Evolutionary conservation across 2,888 invertebrate genomes (phyloP).

Genomic region (Epirrhoe alternata): DNA sequence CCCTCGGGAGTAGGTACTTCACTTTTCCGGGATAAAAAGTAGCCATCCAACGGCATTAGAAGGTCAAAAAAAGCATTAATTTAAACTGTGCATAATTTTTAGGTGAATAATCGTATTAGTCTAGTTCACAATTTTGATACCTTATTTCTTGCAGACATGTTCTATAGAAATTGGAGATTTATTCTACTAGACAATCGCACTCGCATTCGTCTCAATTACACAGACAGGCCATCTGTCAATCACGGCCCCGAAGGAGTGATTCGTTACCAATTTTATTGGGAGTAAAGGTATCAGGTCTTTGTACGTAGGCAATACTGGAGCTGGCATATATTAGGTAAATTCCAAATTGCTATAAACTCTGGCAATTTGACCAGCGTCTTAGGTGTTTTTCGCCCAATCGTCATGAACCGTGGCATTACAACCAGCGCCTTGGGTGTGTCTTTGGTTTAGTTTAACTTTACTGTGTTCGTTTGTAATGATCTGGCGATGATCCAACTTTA

Average conservation of each 20-base stretch:
- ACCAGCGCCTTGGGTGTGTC: background rate
- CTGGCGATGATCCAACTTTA: background rate
- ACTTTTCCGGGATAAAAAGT: no score
- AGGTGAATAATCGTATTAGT: no score
- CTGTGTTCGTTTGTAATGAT: background rate
- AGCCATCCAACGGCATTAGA: no score
- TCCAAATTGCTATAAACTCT: background rate
- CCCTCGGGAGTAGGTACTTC: no score
- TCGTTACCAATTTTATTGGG: constrained; percentile 68
- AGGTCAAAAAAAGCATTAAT: no score
- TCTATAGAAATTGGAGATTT: constrained; percentile 12
- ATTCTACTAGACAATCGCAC: constrained; percentile 59
- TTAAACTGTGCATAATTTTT: no score
- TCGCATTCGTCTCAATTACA: constrained; percentile 82
- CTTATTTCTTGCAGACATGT: constrained; percentile 1
- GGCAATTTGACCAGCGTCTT: background rate
- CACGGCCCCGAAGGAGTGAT: constrained; percentile 77
- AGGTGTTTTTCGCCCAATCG: background rate
- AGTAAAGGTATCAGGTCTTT: constrained; percentile 50
- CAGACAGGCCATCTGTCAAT: constrained; percentile 82
- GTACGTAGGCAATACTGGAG: constrained; percentile 29
- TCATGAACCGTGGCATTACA: background rate
- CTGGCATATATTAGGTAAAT: background rate
- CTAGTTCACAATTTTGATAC: background rate
- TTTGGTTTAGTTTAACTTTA: background rate